These are phyloP conservation scores for Merluccius polli DNA, from an alignment of 2,797 vertebrate species.

Conservation along the genomic window DNA sequence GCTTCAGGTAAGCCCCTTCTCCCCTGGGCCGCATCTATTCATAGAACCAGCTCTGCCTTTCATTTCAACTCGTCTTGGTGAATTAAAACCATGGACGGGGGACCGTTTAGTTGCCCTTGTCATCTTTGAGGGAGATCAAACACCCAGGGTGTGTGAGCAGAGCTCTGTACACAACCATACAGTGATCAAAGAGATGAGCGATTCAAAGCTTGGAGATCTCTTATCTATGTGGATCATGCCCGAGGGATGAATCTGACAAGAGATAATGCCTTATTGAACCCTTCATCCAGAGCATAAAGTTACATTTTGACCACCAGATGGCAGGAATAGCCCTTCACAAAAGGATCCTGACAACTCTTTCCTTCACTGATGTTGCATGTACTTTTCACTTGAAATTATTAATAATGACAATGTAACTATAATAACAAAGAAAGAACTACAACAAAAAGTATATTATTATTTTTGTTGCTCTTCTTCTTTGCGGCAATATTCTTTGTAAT, in stretches of 20 bases:
- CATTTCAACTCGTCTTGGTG: neutral
- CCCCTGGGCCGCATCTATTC: neutral
- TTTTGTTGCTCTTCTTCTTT: neutral
- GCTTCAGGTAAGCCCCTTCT: constrained; percentile 58
- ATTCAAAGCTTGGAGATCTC: neutral
- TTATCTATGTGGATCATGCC: neutral
- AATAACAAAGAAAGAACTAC: neutral
- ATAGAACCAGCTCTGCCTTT: neutral
- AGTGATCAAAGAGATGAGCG: no score
- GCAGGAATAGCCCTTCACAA: neutral
- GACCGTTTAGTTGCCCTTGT: neutral
- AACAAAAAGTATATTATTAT: neutral
- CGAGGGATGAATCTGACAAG: neutral
- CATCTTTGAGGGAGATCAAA: neutral
- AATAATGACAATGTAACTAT: neutral
- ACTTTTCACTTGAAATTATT: neutral
- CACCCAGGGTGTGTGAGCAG: neutral
- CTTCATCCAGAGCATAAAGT: neutral
- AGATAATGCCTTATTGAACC: neutral
- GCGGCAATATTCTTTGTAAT: no score
- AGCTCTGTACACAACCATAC: neutral
- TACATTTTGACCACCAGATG: neutral
- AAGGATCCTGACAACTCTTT: neutral
- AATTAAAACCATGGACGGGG: neutral
- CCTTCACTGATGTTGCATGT: neutral